phyloP scores from a whole-genome alignment of 2,113 vertebrate species.

The Rhizomys pruinosus region DNA sequence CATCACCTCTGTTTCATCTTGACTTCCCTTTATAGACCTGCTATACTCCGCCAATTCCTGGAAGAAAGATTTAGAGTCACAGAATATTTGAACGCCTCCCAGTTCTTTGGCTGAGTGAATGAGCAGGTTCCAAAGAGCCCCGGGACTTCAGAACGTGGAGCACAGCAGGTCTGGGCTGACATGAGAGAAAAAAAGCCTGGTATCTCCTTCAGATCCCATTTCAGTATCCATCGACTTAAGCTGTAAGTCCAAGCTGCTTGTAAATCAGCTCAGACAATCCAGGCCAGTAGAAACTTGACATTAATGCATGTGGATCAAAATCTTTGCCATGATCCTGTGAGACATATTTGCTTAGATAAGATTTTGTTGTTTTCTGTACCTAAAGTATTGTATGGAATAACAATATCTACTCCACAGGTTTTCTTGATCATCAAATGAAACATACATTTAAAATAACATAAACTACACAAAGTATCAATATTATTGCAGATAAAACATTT shows the following conservation, averaged over 20 bases:
- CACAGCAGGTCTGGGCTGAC: neutral
- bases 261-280: neutral
- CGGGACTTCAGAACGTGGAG: neutral
- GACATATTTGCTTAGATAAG: neutral
- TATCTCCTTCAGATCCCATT: neutral
- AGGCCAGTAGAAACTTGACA: neutral
- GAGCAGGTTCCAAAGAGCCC: neutral
- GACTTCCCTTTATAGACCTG: neutral
- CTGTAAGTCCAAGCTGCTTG: neutral
- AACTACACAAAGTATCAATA: neutral
- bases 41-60: neutral
- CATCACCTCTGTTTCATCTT: neutral
- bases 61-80: conserved; percentile 25
- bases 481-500: neutral
- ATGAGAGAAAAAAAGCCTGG: neutral
- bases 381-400: neutral
- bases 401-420: neutral
- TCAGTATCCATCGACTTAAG: neutral
- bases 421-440: neutral
- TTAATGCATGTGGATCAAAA: neutral
- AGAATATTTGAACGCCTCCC: neutral
- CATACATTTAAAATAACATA: neutral
- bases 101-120: neutral
- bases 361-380: neutral
- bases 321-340: neutral